A percentile compares a stretch with the other conserved stretches of the same genome.
These are phyloP conservation scores for Sebastes paucispinis DNA, from an alignment of 2,797 vertebrate genomes.

Conservation along the genomic window DNA sequence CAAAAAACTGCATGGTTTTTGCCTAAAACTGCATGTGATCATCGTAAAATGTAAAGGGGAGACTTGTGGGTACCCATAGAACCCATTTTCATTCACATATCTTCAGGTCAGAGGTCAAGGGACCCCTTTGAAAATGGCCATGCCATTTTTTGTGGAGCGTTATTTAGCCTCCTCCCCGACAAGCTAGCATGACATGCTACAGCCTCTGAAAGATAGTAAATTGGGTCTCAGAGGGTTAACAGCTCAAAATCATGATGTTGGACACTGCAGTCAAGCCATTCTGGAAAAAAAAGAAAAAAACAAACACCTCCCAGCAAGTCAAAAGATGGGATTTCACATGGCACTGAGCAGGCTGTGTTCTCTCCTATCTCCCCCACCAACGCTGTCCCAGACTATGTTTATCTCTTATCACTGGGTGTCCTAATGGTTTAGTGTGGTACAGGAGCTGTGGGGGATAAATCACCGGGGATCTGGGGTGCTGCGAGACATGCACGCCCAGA, in stretches of 20 bases:
- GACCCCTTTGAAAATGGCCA: too few relatives aligned
- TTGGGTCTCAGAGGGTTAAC: slow-evolving; percentile 1
- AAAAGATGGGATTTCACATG: slow-evolving; percentile 18
- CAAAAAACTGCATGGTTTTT: too few relatives aligned
- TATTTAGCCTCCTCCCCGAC: too few relatives aligned
- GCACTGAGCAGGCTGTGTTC: slow-evolving; percentile 18
- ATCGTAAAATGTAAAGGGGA: too few relatives aligned
- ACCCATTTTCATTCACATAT: too few relatives aligned
- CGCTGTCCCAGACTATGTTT: slow-evolving; percentile 40
- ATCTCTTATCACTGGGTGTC: slow-evolving; percentile 51
- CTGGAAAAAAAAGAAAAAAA: not conserved
- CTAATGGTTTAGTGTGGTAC: slow-evolving; percentile 57
- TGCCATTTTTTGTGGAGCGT: too few relatives aligned
- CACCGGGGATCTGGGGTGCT: slow-evolving; percentile 49
- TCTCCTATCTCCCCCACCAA: slow-evolving; percentile 15
- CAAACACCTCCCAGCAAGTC: slow-evolving; percentile 2
- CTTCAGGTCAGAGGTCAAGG: too few relatives aligned
- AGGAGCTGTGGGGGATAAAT: slow-evolving; percentile 59
- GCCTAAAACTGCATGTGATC: too few relatives aligned
- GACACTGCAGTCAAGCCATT: slow-evolving; percentile 3
- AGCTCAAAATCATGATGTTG: slow-evolving; percentile 35
- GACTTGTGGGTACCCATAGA: too few relatives aligned
- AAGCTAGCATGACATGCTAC: too few relatives aligned
- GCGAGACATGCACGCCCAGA: slow-evolving; percentile 48
- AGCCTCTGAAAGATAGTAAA: too few relatives aligned